Base-by-base conservation (phyloP, 2,797 vertebrate genomes). In the Babyrousa celebensis region DNA sequence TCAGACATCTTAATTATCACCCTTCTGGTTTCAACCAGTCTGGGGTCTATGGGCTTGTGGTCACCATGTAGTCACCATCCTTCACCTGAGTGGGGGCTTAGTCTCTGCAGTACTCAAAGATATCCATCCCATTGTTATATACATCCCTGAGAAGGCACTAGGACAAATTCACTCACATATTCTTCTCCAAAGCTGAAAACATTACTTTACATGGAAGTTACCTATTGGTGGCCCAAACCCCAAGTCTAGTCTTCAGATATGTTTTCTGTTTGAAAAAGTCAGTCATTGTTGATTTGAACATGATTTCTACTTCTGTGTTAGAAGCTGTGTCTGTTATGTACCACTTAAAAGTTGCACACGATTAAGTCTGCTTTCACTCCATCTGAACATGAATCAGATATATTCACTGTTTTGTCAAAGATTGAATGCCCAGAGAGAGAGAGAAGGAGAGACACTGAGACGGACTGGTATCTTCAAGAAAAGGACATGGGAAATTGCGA, bases 401-500 rank as follows among this genome's bases (percentile, higher is more conserved):
- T 56, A 54, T 15, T 70, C 75, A 48, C 27, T 91, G 58, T 96
- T 90, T 91, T 86, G 87, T 94, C 63, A 74, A 12, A 29, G 52
- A 87, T 72, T 12, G 4, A 71, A 52, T 89, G 58, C 70, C 16
- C 32, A 78, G 94, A 62, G 54, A 36, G 70, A 52, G 20, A 27
- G 9, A 10, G 40, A 40, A 16, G 12, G 25, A 7, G 25, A 40
- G 52, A 36, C 29, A 58, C 71, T 14, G n/a, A 12, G 62, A 77
- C 29, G 12, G 54, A 88, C 90, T 70, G 74, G 25, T 48, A 14
- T 92, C 67, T 96, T 74, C 95, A 85, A 88, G 85, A 91, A 97
- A 94, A 95, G 92, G 52, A 60, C 74, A 0, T n/a, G 65, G 65
- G 89, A 84, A 89, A 85, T 94, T 60, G 70, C 83, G 70, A 29